A percentile compares a stretch with the other conserved stretches of the same genome.
Evolutionary conservation across 2,113 vertebrate species (phyloP).

Genomic region (Ammodytes dubius): DNA sequence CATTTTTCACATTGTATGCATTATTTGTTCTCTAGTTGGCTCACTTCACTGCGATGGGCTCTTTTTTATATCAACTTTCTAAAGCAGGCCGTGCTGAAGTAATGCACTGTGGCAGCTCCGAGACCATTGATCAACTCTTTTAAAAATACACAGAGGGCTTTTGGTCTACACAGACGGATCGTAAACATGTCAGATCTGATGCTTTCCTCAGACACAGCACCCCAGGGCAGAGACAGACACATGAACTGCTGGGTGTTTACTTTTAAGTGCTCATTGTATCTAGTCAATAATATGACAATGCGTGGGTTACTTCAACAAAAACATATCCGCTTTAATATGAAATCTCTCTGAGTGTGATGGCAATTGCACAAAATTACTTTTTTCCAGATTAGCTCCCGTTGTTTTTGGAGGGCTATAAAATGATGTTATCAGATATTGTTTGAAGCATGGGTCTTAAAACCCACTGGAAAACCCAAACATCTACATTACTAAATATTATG

Average conservation of each 20-base stretch:
- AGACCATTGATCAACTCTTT: constrained; percentile 35
- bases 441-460: background rate
- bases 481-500: background rate
- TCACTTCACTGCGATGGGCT: background rate
- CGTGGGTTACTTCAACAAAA: background rate
- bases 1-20: constrained; percentile 16
- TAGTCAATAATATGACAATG: background rate
- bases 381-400: background rate
- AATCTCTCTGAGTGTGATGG: background rate
- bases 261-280: background rate
- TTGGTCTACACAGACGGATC: constrained; percentile 24
- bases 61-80: constrained; percentile 23
- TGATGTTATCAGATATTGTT: background rate
- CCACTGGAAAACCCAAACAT: background rate
- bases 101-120: constrained; percentile 18
- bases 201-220: constrained; percentile 33
- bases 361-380: background rate
- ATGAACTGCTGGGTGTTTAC: constrained; percentile 22
- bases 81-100: constrained; percentile 18
- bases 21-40: constrained; percentile 19
- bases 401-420: background rate
- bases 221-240: constrained; percentile 25
- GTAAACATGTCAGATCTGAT: constrained; percentile 41
- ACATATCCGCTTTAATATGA: background rate
- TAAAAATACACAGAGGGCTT: constrained; percentile 22